phyloP scores from a whole-genome alignment of 2,113 vertebrate genomes.

The Lanius ludovicianus region DNA sequence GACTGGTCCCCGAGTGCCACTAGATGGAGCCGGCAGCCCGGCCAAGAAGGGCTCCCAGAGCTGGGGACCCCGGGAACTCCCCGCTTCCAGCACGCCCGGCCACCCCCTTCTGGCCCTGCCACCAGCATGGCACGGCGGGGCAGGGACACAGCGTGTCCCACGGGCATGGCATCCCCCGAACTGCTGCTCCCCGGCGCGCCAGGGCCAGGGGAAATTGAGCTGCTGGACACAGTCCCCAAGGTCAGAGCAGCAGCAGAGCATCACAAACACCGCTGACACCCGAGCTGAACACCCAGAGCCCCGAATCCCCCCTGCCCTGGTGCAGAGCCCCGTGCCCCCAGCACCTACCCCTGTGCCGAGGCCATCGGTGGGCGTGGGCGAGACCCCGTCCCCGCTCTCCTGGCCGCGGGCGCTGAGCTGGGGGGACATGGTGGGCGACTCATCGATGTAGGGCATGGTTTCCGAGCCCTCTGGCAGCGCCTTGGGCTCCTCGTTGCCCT shows the following conservation, averaged over 20 bases:
- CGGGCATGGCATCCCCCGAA: accelerated
- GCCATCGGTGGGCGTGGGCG: conserved; percentile 83
- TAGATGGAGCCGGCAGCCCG: conserved; percentile 50
- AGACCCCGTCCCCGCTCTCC: conserved; percentile 80
- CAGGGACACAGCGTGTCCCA: not conserved
- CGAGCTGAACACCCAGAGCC: not conserved
- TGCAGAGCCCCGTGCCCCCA: accelerated
- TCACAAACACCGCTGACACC: no score
- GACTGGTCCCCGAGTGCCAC: not conserved
- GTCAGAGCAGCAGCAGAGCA: not conserved
- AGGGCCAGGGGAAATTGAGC: not conserved
- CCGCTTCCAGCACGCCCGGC: accelerated
- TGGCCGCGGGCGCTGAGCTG: conserved; percentile 88
- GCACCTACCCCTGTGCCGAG: conserved; percentile 86
- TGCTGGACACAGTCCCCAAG: no score
- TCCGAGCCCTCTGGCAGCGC: conserved; percentile 89
- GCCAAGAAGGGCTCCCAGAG: not conserved
- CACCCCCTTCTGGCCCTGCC: not conserved
- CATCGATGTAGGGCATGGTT: conserved; percentile 96
- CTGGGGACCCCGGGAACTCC: not conserved
- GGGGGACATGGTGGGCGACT: conserved; percentile 97
- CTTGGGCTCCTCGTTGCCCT: conserved; percentile 91
- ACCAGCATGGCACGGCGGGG: not conserved
- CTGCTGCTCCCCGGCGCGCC: not conserved
- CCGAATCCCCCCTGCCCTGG: accelerated